Conservation (phyloP, 1,140 invertebrate species). For the Dinoponera quadriceps region DNA sequence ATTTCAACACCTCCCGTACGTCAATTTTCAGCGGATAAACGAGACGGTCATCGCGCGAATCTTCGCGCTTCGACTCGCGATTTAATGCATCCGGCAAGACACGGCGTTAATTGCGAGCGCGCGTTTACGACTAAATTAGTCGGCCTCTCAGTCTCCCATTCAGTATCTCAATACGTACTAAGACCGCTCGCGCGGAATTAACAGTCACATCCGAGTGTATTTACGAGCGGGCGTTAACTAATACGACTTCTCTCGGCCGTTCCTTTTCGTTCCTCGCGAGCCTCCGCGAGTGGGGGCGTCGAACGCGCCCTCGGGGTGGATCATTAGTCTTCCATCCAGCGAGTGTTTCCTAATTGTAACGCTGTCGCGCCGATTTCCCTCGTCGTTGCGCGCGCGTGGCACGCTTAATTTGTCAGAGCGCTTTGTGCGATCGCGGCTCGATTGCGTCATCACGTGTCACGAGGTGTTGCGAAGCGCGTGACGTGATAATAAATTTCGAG, state of each 20-base stretch:
- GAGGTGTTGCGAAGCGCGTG: conserved; percentile 26
- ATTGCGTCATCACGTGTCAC: conserved; percentile 36
- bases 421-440: conserved; percentile 40
- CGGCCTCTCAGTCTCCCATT: conserved; percentile 12
- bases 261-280: not conserved
- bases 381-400: conserved; percentile 21
- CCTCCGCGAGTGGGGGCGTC: not conserved
- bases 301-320: not conserved
- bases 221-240: conserved; percentile 55
- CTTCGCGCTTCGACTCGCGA: not conserved
- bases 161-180: conserved; percentile 10
- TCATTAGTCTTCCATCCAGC: conserved; percentile 27
- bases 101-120: conserved; percentile 36
- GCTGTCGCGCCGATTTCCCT: not conserved
- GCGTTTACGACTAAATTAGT: conserved; percentile 50
- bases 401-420: conserved; percentile 37
- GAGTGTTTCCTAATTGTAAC: conserved; percentile 37
- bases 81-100: conserved; percentile 40
- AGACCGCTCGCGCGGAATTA: conserved; percentile 41
- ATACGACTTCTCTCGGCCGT: conserved; percentile 18
- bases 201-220: conserved; percentile 27
- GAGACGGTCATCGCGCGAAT: conserved; percentile 9
- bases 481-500: conserved; percentile 50
- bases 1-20: conserved; percentile 24
- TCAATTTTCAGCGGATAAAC: conserved; percentile 38